Evolutionary conservation across 2,888 invertebrate species (phyloP), one percentile per base, ranked within the genome.

Genomic region (Thereva nobilitata): DNA sequence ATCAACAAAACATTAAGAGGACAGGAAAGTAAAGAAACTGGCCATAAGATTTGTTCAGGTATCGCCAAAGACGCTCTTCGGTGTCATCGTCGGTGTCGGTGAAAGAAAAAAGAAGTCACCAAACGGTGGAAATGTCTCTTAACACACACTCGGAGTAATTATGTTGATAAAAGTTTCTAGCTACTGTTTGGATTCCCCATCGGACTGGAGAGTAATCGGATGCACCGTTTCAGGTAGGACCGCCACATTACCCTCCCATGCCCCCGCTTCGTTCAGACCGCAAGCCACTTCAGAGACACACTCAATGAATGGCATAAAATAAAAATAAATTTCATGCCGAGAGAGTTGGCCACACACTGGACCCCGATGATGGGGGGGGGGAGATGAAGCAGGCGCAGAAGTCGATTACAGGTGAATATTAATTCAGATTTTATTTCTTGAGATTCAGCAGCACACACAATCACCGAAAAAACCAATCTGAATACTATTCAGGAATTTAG

Each of bases 141-240:
- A 45, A 57, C 61, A 50, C 50, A 50, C 50, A 50, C 50, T 50
- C 50, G 50, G 50, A 66, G 57, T 61, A 67, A 67, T 67, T 67
- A 67, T 54, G 54, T 54, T 67, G 67, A 67, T 67, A 67, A 67
- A 50, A 45, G 61, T 61, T 67, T 67, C 61, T 61, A 67, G 67
- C 67, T 67, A 67, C 67, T 67, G 67, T 67, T 67, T 67, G 44
- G 50, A 41, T 61, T 61, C 50, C 35, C 34, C 41, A 10, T 23
- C 23, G 3, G 34, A 12, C 23, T 23, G 23, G 1, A 23, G 23
- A 23, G 23, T 23, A 23, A 50, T 50, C 47, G 47, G 2, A 47
- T 47, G 47, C 12, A 10, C 47, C 23, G 23, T 23, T 23, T 23
- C 23, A 23, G 23, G 23, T 23, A 23, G 23, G 23, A 23, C 23